Base-by-base conservation (phyloP, 1,140 invertebrate genomes). In the Drosophila erecta region DNA sequence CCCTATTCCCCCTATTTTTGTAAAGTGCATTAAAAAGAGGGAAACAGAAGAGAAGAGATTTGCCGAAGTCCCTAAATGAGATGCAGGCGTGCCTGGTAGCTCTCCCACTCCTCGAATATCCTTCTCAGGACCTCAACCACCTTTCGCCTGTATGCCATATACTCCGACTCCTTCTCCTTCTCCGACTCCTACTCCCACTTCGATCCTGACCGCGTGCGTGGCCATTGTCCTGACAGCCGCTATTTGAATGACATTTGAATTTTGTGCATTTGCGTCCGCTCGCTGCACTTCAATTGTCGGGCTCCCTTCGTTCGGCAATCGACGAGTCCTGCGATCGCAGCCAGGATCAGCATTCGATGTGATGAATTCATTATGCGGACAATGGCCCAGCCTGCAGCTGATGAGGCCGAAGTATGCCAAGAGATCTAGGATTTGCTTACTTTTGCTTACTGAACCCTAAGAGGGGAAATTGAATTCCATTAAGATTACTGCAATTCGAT, bases 241-340 rank as follows among this genome's bases (percentile, higher is more conserved):
- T 86, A 87, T 83, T 76, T 87, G 75, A 86, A 86, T 86, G 83
- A 86, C 83, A 86, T 86, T 87, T 79, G 60, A 87, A 86, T 86
- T 86, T 83, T 77, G 51, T 30, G 35, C 62, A 70, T 70, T 70
- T 70, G 24, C 50, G 14, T 70, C 27, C 43, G 58, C 65, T 74
- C 46, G 69, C 73, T 61, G 79, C 55, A 54, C 56, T 69, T 51
- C 64, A 65, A 69, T 80, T 84, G 80, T 76, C 55, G 49, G 50
- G 17, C 20, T 50, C 24, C 41, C 60, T 47, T 46, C 66, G 69
- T 76, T 60, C 62, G 69, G 55, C 61, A 71, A 76, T 79, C 46
- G 38, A 72, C 46, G 50, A 43, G 49, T 57, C 54, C 47, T 71
- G 37, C 69, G 61, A 81, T 65, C 70, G 59, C 37, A 66, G 40